Base-by-base conservation (phyloP, 2,888 invertebrate species). In the Hydriomena furcata region DNA sequence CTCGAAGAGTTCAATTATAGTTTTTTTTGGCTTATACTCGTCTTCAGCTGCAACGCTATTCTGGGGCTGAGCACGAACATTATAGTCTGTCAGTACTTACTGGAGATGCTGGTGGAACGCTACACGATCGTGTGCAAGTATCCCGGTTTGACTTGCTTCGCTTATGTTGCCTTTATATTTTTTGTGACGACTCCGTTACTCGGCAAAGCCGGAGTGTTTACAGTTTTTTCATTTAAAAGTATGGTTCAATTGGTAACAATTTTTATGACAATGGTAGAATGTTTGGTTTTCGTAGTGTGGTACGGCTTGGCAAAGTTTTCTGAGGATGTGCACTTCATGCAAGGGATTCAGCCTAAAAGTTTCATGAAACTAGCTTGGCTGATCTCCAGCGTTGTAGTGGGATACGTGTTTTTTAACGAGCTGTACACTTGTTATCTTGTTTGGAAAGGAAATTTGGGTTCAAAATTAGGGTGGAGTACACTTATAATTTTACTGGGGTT, bases 251-350 rank as follows among this genome's bases (percentile, higher is more conserved):
- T 73, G 2, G 25, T 80, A 5, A 53, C 66, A 1, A 63, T 73
- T 8, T 76, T 82, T 12, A 34, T 79, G 5, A 65, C 64, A 1
- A 49, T 72, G 8, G 3, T 82, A 1, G 83, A 89, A 61, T 72
- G 63, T 36, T 17, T 77, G 1, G 74, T 84, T 1, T 90, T 90
- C 38, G 63, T 90, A 1, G 23, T 83, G 12, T 79, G 79, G 66
- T 91, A 91, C 36, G 89, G 91, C 0, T 25, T 84, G 7, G 71
- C 75, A 1, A 79, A 59, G 45, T 87, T 91, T 63, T 73, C 76
- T 0, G 90, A 90, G 68, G 89, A 91, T 40, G 73, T 90, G 6
- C 89, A 90, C 60, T 91, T 91, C 42, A 89, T 91, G 87, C 73
- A 84, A 44, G 91, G 90, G 0, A 67, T 84, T 5, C 76, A 75